These are phyloP conservation scores for Capra hircus DNA, from an alignment of 2,113 vertebrate species.

Conservation along the genomic window DNA sequence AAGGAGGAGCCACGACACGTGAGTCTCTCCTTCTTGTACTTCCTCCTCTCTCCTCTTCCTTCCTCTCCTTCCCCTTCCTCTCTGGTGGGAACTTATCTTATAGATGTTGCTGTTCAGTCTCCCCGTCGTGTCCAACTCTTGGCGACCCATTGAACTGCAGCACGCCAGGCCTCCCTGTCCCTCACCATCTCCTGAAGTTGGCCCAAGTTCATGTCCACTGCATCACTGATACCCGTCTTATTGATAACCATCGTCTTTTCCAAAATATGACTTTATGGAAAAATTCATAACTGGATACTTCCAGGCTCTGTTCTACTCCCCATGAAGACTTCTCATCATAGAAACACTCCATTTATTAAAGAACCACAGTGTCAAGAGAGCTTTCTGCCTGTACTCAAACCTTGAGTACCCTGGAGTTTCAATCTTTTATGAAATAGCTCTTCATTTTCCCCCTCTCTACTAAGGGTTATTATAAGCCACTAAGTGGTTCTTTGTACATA, in stretches of 20 bases:
- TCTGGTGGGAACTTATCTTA: neutral
- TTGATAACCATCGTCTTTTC: neutral
- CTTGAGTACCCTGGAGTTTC: constrained; percentile 33
- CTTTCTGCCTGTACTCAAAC: constrained; percentile 15
- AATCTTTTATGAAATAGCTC: constrained; percentile 68
- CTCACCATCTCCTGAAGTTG: neutral
- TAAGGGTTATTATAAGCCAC: constrained; percentile 46
- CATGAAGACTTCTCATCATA: neutral
- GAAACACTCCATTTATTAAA: neutral
- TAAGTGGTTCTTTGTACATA: constrained; percentile 54
- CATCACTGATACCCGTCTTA: neutral
- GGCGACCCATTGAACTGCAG: neutral
- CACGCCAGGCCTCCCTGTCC: neutral
- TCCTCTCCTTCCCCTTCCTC: neutral
- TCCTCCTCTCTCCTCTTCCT: neutral
- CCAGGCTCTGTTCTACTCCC: neutral
- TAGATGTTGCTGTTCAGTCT: neutral
- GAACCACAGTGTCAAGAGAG: neutral
- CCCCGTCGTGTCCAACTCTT: rapidly evolving
- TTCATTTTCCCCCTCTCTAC: constrained; percentile 51
- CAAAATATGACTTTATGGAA: neutral
- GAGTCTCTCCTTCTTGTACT: neutral
- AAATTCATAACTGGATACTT: neutral
- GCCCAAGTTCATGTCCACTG: neutral
- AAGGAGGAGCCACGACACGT: neutral